These are phyloP conservation scores for Stegophylla sp. DNA, from an alignment of 2,888 invertebrate genomes.

Conservation along the genomic window DNA sequence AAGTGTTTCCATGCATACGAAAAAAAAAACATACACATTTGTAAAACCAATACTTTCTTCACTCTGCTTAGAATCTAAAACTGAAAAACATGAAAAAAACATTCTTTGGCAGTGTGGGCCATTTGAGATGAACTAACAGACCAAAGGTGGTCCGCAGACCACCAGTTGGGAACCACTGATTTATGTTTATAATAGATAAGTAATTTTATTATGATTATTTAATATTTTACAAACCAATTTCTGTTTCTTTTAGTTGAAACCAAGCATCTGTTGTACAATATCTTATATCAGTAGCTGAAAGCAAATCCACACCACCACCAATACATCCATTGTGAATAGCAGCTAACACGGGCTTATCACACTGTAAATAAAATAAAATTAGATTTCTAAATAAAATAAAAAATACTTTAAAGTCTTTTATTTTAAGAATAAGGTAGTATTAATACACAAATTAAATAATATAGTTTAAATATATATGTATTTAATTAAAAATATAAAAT, in stretches of 20 bases:
- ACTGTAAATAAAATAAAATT: conserved; percentile 66
- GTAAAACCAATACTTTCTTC: no score
- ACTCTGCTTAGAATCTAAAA: no score
- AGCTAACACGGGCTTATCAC: conserved; percentile 88
- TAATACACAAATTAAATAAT: no score
- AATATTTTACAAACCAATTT: conserved; percentile 64
- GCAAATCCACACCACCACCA: conserved; percentile 89
- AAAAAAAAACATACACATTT: no score
- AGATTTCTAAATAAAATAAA: neutral
- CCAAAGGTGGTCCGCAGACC: no score
- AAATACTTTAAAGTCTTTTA: neutral
- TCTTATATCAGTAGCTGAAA: conserved; percentile 89
- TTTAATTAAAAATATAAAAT: neutral
- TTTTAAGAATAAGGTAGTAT: no score
- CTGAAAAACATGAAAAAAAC: no score
- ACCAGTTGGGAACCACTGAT: no score
- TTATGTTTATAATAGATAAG: neutral
- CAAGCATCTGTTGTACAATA: conserved; percentile 89
- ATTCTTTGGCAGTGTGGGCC: no score
- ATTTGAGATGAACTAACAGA: no score
- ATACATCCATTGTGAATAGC: conserved; percentile 88
- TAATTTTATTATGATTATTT: neutral
- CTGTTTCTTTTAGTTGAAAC: conserved; percentile 88
- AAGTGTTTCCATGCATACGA: no score
- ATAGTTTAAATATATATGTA: no score